A percentile compares a stretch with the other conserved stretches of the same genome.
These are phyloP conservation scores for Exaiptasia diaphana DNA, from an alignment of 64 coral and sea anemone genomes.

Conservation along the genomic window DNA sequence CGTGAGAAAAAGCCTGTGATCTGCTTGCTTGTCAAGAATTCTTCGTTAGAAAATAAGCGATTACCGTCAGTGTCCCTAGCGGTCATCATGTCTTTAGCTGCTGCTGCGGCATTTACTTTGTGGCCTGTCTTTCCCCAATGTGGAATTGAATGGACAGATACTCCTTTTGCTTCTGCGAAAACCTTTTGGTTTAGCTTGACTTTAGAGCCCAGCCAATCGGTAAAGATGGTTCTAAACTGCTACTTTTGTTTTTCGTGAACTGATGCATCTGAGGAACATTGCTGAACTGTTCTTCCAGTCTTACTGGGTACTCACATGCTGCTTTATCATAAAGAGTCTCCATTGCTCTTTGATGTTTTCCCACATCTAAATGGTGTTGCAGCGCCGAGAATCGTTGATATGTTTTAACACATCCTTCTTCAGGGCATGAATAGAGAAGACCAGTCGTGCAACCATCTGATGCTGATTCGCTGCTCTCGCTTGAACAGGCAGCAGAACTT, in stretches of 20 bases:
- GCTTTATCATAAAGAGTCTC: conserved; percentile 9
- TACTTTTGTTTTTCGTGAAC: background rate
- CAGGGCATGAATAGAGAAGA: conserved; percentile 9
- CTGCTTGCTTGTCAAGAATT: background rate
- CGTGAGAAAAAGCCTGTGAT: conserved; percentile 10
- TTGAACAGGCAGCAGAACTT: background rate
- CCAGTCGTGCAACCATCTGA: background rate
- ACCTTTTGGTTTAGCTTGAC: background rate
- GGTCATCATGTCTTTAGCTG: conserved; percentile 1
- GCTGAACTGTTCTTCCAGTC: background rate
- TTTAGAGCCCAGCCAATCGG: conserved; percentile 16
- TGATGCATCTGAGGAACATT: conserved; percentile 17
- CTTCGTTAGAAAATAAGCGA: background rate
- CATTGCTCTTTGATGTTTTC: conserved; percentile 1
- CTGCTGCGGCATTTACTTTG: conserved; percentile 5
- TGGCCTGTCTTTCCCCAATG: conserved; percentile 14
- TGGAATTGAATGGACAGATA: background rate
- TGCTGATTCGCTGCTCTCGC: too few relatives aligned
- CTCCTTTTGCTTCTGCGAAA: background rate
- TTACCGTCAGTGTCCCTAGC: background rate
- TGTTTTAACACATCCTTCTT: background rate
- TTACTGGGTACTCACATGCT: background rate
- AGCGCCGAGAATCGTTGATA: conserved; percentile 18
- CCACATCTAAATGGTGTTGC: background rate
- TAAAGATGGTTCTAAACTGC: background rate